Evolutionary conservation across 2,888 invertebrate genomes (phyloP), one percentile per base, ranked within the genome.

Genomic region (Morpho helenor): DNA sequence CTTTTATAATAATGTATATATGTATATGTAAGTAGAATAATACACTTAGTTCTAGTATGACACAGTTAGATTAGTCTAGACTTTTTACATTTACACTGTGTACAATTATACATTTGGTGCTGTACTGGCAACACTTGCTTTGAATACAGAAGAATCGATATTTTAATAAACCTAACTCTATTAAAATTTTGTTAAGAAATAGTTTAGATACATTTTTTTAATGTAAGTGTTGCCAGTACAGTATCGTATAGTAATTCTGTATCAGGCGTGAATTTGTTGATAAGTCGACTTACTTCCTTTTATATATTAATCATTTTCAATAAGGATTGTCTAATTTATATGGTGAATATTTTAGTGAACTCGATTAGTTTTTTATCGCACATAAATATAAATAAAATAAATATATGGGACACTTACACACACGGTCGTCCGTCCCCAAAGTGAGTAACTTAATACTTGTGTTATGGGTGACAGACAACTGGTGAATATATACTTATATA

Each of bases 21-120:
- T 80, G 84, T 85, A 87, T 77, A 86, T 60, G 64, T 88, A 89
- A 87, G 87, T 88, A 89, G 88, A 82, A 82, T 87, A 87, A 80
- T 87, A 87, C 82, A 84, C 88, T 90, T 90, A 90, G 63, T 57
- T 64, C 89, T 90, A 90, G 82, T 90, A 90, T 90, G 90, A 90
- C 90, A 90, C 90, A 90, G 85, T 89, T 88, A 87, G 79, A 80
- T 84, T 87, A 85, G 73, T 69, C 84, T 87, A 87, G 77, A 79
- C 82, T 86, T 87, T 85, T 80, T 84, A 85, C 82, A 84, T 77
- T 84, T 87, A 87, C 82, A 85, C 80, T 79, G 84, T 84, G 82
- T 87, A 87, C 84, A 89, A 82, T 85, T 88, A 87, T 87, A 88
- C 87, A 88, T 73, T 69, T 67, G 56, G 52, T 43, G 72, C 66